phyloP scores from a whole-genome alignment of 2,797 vertebrate species.

The Nannoperca obscura region DNA sequence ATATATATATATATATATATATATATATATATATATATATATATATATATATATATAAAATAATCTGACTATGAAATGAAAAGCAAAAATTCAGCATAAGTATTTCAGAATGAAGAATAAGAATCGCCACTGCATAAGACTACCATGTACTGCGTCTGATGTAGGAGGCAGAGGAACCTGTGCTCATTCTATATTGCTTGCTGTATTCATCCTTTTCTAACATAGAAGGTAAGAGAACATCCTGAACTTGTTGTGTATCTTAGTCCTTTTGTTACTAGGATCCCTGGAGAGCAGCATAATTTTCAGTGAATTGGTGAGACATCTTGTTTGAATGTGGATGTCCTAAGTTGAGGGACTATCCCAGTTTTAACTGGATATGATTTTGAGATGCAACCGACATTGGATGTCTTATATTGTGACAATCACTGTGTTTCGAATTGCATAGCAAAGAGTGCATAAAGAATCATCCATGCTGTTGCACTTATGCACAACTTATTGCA shows the following conservation, averaged over 20 bases:
- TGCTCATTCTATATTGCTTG: slow-evolving; percentile 20
- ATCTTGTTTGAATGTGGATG: slow-evolving; percentile 34
- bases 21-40: no score
- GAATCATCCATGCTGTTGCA: slow-evolving; percentile 36
- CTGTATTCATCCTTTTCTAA: slow-evolving; percentile 21
- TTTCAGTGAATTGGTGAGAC: slow-evolving; percentile 24
- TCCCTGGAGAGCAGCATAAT: slow-evolving; percentile 22
- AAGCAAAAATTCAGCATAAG: slow-evolving; percentile 56
- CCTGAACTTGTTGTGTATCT: slow-evolving; percentile 6
- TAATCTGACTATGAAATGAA: slow-evolving; percentile 35
- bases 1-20: no score
- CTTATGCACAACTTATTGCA: slow-evolving; percentile 31
- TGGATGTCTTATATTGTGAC: not conserved
- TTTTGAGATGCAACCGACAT: slow-evolving; percentile 18
- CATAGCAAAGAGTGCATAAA: slow-evolving; percentile 57
- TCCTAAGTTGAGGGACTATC: slow-evolving; percentile 11
- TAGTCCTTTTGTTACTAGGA: slow-evolving; percentile 19
- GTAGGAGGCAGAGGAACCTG: slow-evolving; percentile 61
- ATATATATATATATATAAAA: slow-evolving; percentile 8
- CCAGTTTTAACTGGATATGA: slow-evolving; percentile 13
- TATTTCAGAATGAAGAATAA: slow-evolving; percentile 47
- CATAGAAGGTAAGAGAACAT: slow-evolving; percentile 5
- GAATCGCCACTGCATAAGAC: slow-evolving; percentile 10
- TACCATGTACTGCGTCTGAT: slow-evolving; percentile 42
- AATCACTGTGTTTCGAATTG: slow-evolving; percentile 33